Base-by-base conservation (phyloP, 2,888 invertebrate genomes). In the Orthosia cruda region DNA sequence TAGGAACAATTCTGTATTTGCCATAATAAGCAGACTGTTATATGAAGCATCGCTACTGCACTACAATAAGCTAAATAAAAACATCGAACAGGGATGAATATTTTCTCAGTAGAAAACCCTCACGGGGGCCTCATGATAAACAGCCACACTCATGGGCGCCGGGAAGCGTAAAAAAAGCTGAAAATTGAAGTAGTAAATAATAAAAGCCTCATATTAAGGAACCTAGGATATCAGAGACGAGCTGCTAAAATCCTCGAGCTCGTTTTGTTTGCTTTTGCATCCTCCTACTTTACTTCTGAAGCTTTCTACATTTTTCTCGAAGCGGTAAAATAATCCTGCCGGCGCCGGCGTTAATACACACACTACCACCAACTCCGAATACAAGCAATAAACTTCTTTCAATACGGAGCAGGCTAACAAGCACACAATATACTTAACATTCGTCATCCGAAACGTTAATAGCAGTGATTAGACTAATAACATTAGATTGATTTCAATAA, bases 401-500 rank as follows among this genome's bases (percentile, higher is more conserved):
- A 7, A 32, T n/a, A 32, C 26, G 18, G 15, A 26, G 12, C 15
- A 12, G 7, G 16, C 47, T 16, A 9, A 49, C 20, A 16, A 62
- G 4, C 7, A 23, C 23, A 23, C 32, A 2, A 13, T n/a, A 12
- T 32, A 32, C 40, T 40, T 40, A 18, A 32, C 15, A 71, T 47
- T 32, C 20, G 12, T 49, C 32, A 61, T 52, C 16, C 16, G 23
- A 50, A 50, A 18, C 13, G 18, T 20, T 11, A 69, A 23, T 18
- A 40, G 23, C 23, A 52, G 40, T 32, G 26, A 55, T 47, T 54
- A 40, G 9, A 15, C 13, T 26, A 47, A 62, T 58, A 63, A 45
- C 49, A 47, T 13, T 26, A 23, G 16, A 68, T 68, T 52, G 26
- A 76, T 77, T 64, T 65, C 52, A 61, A 57, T 77, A 82, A 71